Base-by-base conservation (phyloP, 2,797 vertebrate species). In the Morelia viridis region DNA sequence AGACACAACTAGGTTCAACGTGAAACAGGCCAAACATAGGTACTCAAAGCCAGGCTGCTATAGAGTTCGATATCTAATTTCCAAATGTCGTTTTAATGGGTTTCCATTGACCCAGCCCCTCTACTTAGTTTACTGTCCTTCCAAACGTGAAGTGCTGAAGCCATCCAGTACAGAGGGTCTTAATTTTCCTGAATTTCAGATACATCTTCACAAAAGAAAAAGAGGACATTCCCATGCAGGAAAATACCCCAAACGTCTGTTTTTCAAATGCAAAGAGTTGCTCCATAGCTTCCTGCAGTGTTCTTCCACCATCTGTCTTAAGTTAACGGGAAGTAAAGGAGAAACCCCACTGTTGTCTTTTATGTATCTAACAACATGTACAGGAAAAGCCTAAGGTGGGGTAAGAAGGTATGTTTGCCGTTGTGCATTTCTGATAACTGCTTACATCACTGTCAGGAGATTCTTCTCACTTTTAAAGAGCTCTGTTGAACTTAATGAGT, bases 21-120 rank as follows among this genome's bases (percentile, higher is more conserved):
- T 91, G 94, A 92, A 94, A 95, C 96, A 96, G 95, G 92, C 96
- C 95, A 94, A 46, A 93, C 35, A 0, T 0, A 4, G 22, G 71
- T 90, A 92, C 94, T 96, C 94, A 88, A 92, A 96, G 83, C 94
- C 93, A 91, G 95, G 97, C 98, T 98, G 97, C 97, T 98, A 97
- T 95, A 89, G 94, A 96, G 83, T 95, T 96, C 94, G 96, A 94
- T 95, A 95, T 96, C 94, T 96, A 93, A 94, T 95, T 96, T 96
- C 95, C 95, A 95, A 93, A 92, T 64, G 93, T 93, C 85, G 94
- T 89, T 92, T 89, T 6, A 12, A 95, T 93, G 93, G 94, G 91
- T 91, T 94, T 94, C 24, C 35, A 0, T 93, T 95, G 94, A 93
- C 93, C 91, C 91, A 93, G 91, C 93, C 96, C 95, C 94, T 95